phyloP scores from a whole-genome alignment of 1,140 invertebrate species.

The Drosophila tsacasi region DNA sequence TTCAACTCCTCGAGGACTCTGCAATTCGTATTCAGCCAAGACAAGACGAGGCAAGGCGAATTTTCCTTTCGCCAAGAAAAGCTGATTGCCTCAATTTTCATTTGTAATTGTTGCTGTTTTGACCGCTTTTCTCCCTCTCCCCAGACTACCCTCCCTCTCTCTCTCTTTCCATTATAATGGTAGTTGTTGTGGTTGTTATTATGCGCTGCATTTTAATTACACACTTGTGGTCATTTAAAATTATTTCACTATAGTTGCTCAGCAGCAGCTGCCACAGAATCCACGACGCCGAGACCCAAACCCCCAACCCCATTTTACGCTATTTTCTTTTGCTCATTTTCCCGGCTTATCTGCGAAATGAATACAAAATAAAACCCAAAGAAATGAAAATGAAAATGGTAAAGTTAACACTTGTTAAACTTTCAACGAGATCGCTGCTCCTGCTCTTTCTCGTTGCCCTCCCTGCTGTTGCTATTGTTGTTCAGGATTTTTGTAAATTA shows the following conservation, averaged over 20 bases:
- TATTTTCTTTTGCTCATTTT: slow-evolving; percentile 62
- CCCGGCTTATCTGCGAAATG: slow-evolving; percentile 75
- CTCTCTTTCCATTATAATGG: slow-evolving; percentile 24
- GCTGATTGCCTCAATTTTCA: slow-evolving; percentile 68
- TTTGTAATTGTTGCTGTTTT: slow-evolving; percentile 58
- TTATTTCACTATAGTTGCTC: slow-evolving; percentile 73
- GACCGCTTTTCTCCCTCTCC: neutral
- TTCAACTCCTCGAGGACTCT: slow-evolving; percentile 36
- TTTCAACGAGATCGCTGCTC: slow-evolving; percentile 68
- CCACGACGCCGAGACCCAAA: slow-evolving; percentile 8
- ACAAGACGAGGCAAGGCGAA: slow-evolving; percentile 21
- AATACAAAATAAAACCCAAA: slow-evolving; percentile 66
- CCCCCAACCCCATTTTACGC: neutral
- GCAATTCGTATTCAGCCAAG: slow-evolving; percentile 18
- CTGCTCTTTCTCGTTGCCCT: neutral
- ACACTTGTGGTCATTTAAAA: slow-evolving; percentile 82
- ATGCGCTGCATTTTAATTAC: slow-evolving; percentile 80
- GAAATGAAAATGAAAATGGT: slow-evolving; percentile 78
- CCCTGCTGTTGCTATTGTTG: slow-evolving; percentile 32
- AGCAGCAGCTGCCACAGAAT: slow-evolving; percentile 61
- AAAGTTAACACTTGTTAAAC: slow-evolving; percentile 84
- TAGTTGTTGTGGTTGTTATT: slow-evolving; percentile 68
- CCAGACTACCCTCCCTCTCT: neutral
- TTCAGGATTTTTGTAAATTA: slow-evolving; percentile 67
- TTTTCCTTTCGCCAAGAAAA: slow-evolving; percentile 41